phyloP scores from a whole-genome alignment of 2,113 vertebrate species.

The Podilymbus podiceps region DNA sequence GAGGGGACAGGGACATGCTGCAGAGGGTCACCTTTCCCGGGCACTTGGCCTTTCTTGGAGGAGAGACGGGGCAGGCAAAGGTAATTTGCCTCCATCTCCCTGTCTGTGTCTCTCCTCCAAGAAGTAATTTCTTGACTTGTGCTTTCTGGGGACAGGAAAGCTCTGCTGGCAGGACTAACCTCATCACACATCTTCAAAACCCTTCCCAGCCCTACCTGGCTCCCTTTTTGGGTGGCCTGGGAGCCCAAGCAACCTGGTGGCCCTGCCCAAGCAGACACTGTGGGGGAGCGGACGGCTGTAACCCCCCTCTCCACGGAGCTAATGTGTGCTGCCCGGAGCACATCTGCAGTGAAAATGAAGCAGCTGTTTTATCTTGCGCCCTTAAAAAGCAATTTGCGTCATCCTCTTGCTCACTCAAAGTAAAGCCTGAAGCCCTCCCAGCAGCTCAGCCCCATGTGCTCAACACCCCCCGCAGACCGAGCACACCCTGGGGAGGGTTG shows the following conservation, averaged over 20 bases:
- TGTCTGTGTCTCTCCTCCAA: neutral
- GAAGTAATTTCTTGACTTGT: fast-evolving
- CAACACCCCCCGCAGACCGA: neutral
- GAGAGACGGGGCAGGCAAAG: neutral
- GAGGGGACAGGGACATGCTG: neutral
- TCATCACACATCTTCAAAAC: fast-evolving
- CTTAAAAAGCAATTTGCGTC: conserved; percentile 9
- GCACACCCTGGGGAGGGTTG: neutral
- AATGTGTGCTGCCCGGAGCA: fast-evolving
- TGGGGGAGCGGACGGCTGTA: neutral
- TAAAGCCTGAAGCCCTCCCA: neutral
- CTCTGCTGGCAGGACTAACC: neutral
- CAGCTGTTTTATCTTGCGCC: conserved; percentile 19
- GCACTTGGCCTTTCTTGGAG: neutral
- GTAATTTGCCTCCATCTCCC: neutral
- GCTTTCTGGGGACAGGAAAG: neutral
- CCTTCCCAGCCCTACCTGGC: neutral
- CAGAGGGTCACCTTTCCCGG: neutral
- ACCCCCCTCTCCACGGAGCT: fast-evolving
- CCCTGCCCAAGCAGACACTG: neutral
- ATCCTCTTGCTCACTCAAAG: neutral
- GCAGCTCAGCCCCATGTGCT: neutral
- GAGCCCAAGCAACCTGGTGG: neutral
- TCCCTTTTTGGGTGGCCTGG: neutral
- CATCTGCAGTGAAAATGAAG: neutral